phyloP scores from a whole-genome alignment of 2,113 vertebrate genomes.

The human region DNA sequence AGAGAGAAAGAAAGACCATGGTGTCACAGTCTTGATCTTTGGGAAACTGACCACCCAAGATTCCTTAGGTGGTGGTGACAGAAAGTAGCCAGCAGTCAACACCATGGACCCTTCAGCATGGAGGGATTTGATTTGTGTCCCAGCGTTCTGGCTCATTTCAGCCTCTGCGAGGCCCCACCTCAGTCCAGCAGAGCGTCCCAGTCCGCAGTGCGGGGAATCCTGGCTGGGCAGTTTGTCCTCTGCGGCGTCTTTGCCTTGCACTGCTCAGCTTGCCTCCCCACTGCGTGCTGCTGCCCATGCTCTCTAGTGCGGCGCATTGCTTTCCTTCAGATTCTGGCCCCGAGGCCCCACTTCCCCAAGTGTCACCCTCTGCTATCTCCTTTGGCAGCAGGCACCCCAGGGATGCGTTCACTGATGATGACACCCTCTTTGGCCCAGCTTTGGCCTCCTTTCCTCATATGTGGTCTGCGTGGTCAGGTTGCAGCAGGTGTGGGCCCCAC shows the following conservation, averaged over 20 bases:
- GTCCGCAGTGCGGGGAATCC: neutral
- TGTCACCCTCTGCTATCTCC: neutral
- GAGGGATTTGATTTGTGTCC: neutral
- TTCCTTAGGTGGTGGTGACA: neutral
- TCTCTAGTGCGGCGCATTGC: neutral
- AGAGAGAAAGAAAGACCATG: too few relatives aligned
- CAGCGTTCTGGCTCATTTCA: neutral
- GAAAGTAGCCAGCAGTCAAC: neutral
- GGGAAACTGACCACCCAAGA: neutral
- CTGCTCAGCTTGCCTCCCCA: neutral
- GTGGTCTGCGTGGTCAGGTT: neutral
- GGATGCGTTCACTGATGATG: neutral
- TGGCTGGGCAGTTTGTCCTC: neutral
- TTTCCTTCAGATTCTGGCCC: neutral
- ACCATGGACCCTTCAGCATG: neutral
- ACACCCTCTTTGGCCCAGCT: neutral
- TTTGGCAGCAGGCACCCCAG: neutral
- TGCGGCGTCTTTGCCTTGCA: neutral
- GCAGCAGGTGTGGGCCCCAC: neutral
- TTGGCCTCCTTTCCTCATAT: neutral
- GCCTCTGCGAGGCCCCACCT: neutral
- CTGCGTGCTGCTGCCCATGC: neutral
- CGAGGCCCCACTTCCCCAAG: neutral
- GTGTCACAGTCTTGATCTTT: neutral
- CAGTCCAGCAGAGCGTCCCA: neutral